Evolutionary conservation across 2,888 invertebrate genomes (phyloP), one percentile per base, ranked within the genome.

Genomic region (Choreutis nemorana): DNA sequence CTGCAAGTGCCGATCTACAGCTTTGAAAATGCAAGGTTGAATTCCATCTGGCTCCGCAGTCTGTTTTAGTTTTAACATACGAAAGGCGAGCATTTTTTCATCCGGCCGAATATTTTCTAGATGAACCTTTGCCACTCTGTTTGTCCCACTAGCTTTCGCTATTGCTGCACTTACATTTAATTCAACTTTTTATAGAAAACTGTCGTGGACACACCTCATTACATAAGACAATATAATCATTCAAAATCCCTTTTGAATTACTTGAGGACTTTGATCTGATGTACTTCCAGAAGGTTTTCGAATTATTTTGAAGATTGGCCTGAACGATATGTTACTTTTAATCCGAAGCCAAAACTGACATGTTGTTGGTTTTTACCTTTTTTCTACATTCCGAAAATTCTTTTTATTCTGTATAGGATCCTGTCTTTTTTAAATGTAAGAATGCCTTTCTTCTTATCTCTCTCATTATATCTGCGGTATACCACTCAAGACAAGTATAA

Each of bases 41-140:
- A 28, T 28, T 7, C 28, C 28, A 13, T 28, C 28, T 8, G 28
- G 28, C 3, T 21, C 28, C 20, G 21, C 20, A 8, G 28, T 20
- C 5, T 21, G 5, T 8, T 21, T 18, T 6, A 21, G 20, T 16
- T 18, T 18, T n/a, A 28, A 21, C 7, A 13, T 11, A 4, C n/a
- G 10, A 2, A 21, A 21, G n/a, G 21, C 28, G 11, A 8, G 6
- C 3, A 8, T 4, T 8, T 20, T 21, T 9, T 28, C 28, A 14
- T 14, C 7, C 21, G 11, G 21, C 28, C 16, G 21, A 4, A 28
- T 18, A 8, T 11, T 9, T 4, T 20, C n/a, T 11, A 28, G 6
- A 10, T 28, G 28, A 4, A 28, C 20, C 6, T 21, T 18, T 21
- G 28, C 28, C 18, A 21, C 20, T 9, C 9, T 20, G 11, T 5